These are phyloP conservation scores for Malurus splendens DNA, from an alignment of 2,797 vertebrate genomes.

Conservation along the genomic window DNA sequence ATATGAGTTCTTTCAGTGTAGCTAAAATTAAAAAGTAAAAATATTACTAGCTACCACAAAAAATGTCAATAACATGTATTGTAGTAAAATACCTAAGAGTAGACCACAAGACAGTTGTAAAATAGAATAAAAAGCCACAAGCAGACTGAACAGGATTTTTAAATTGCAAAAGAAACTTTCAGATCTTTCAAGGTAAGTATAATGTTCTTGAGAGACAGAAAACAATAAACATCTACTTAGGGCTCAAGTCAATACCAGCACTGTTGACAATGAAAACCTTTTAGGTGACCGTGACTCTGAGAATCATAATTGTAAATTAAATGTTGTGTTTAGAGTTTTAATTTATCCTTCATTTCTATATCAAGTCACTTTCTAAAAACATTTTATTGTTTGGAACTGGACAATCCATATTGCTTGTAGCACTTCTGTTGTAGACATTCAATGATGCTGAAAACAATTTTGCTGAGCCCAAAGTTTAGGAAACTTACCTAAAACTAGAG, in stretches of 20 bases:
- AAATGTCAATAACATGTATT: background rate
- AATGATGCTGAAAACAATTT: background rate
- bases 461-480: background rate
- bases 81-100: background rate
- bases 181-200: background rate
- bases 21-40: constrained; percentile 65
- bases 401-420: background rate
- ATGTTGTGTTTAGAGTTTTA: background rate
- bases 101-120: background rate
- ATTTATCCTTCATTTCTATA: background rate
- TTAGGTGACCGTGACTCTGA: background rate
- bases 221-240: background rate
- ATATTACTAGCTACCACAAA: background rate
- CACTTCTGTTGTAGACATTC: background rate
- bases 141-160: background rate
- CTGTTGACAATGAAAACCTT: background rate
- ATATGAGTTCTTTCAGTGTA: constrained; percentile 93
- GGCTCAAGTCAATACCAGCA: background rate
- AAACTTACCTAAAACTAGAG: background rate
- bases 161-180: background rate
- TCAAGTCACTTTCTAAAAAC: background rate
- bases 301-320: background rate
- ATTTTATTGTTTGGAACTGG: background rate
- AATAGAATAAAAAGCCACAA: background rate
- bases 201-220: background rate